Percentiles rank a stretch among this genome's conserved stretches.
Evolutionary conservation across 2,888 invertebrate genomes (phyloP).

Genomic region (Blera fallax): DNA sequence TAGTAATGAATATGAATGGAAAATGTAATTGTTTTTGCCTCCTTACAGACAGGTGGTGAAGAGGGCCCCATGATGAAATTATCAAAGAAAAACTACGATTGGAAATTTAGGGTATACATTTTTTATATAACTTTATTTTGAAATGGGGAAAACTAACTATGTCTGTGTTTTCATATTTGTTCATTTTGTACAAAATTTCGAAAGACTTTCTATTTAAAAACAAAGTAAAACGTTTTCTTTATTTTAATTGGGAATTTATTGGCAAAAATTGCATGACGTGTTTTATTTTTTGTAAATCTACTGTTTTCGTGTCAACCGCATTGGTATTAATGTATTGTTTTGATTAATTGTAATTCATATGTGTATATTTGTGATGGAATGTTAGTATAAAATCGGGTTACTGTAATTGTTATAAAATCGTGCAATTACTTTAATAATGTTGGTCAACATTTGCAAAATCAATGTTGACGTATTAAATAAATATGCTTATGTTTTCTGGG

Average conservation of each 20-base stretch:
- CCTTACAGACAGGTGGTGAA: constrained; percentile 79
- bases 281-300: constrained; percentile 27
- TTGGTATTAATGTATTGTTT: constrained; percentile 32
- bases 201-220: constrained; percentile 44
- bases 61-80: constrained; percentile 79
- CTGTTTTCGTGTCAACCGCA: constrained; percentile 42
- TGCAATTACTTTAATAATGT: neutral
- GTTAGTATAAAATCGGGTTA: neutral
- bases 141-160: constrained; percentile 70
- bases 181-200: constrained; percentile 74
- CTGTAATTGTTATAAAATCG: neutral
- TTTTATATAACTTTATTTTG: constrained; percentile 63
- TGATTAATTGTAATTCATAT: constrained; percentile 30
- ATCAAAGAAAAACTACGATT: constrained; percentile 83
- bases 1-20: constrained; percentile 39
- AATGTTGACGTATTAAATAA: neutral
- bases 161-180: constrained; percentile 65
- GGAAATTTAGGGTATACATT: constrained; percentile 84
- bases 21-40: constrained; percentile 69
- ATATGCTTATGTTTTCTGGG: neutral
- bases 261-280: constrained; percentile 59
- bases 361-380: constrained; percentile 37
- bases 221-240: constrained; percentile 32
- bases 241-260: constrained; percentile 32
- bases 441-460: too few relatives aligned